Evolutionary conservation across 2,888 invertebrate genomes (phyloP).

Genomic region (Anthoptus insignis): DNA sequence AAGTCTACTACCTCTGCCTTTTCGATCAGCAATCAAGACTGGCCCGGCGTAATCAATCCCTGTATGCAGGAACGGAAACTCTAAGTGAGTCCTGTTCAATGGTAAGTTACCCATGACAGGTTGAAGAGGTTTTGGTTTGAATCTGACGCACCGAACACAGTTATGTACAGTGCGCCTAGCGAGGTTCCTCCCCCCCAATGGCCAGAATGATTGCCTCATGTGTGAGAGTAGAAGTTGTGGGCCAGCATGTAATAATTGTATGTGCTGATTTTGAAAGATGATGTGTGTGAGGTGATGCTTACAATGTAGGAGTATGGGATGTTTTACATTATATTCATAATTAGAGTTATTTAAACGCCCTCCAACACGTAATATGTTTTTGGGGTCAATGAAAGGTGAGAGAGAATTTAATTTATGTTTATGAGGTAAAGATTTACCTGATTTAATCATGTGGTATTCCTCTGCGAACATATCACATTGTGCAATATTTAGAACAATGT

Average conservation of each 20-base stretch:
- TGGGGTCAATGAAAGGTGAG: conserved; percentile 16
- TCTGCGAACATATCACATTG: conserved; percentile 28
- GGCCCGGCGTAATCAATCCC: conserved; percentile 49
- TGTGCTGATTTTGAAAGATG: conserved; percentile 35
- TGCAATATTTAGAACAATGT: conserved; percentile 20
- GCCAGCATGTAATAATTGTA: conserved; percentile 38
- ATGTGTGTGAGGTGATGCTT: conserved; percentile 41
- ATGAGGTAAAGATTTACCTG: conserved; percentile 17
- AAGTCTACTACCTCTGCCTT: conserved; percentile 46
- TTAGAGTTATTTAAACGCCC: conserved; percentile 37
- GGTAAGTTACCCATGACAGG: conserved; percentile 49
- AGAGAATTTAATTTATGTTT: conserved; percentile 26
- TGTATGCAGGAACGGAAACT: conserved; percentile 43
- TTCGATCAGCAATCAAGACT: conserved; percentile 44
- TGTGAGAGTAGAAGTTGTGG: conserved; percentile 40
- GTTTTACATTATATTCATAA: conserved; percentile 34
- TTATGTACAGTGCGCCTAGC: conserved; percentile 32
- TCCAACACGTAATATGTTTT: conserved; percentile 30
- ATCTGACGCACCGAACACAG: conserved; percentile 41
- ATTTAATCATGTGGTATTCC: conserved; percentile 16
- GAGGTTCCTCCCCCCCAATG: conserved; percentile 34
- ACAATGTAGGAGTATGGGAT: conserved; percentile 32
- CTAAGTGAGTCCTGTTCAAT: conserved; percentile 37
- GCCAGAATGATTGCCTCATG: conserved; percentile 40
- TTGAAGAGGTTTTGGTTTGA: conserved; percentile 35